Evolutionary conservation across 2,797 vertebrate species (phyloP), one percentile per base, ranked within the genome.

Genomic region (Picus viridis): DNA sequence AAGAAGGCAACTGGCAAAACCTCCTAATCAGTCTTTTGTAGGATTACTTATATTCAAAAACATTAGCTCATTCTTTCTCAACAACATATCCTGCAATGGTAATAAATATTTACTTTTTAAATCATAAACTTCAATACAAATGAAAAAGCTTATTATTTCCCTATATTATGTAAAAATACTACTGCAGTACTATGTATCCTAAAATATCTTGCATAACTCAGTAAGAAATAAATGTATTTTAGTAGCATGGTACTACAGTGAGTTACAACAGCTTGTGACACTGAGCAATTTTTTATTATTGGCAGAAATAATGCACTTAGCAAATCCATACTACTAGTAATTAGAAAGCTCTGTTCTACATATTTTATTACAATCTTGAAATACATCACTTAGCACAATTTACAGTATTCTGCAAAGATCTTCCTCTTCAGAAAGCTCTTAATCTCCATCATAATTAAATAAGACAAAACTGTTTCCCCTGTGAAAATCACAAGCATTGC

Each of bases 81-180:
- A 77, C 26, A 75, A 41, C 4, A 34, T 36, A 89, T 29, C 27
- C 34, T 76, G 83, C 72, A 73, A 86, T 67, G 43, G 17, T 36
- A 88, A 76, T 51, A 58, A 71, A 91, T 79, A 86, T 6, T 88
- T 43, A 81, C 34, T 77, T 78, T 65, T 80, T 45, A 92, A 81
- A 95, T 61, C 12, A 86, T 54, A 81, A 87, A 83, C 30, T 75
- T 57, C 45, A 72, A 34, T 32, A 83, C n/a, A 68, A 29, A 74
- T 9, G 4, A 62, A 65, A 89, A 89, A 69, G 7, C 15, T 70
- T 53, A 76, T 56, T 68, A 49, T 58, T 93, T 76, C 41, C 29
- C 51, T 61, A 41, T 32, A 57, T 67, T 71, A 72, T 6, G 6
- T 58, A 74, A 84, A 80, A 23, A 1, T 34, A 77, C 16, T 53